phyloP scores from a whole-genome alignment of 2,797 vertebrate genomes.

The Capromys pilorides region DNA sequence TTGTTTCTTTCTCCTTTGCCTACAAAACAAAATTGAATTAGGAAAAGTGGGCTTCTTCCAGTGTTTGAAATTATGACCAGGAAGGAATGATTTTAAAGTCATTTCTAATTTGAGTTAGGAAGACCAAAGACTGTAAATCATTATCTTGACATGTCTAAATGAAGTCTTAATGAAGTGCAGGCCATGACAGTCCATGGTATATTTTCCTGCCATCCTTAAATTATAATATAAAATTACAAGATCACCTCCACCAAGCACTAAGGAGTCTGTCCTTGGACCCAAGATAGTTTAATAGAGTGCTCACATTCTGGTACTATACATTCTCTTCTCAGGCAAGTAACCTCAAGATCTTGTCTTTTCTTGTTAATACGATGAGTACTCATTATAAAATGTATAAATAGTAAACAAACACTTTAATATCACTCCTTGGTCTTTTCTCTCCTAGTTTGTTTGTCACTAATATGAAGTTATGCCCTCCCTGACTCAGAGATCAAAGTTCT shows the following conservation, averaged over 20 bases:
- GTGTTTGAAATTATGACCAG: background rate
- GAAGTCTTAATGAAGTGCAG: background rate
- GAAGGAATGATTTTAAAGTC: background rate
- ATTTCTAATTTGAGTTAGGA: background rate
- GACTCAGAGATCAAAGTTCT: background rate
- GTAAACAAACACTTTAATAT: background rate
- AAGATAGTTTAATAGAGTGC: background rate
- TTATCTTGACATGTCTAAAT: background rate
- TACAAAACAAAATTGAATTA: background rate
- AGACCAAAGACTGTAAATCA: background rate
- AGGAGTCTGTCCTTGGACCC: background rate
- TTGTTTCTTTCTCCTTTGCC: background rate
- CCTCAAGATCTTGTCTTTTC: background rate
- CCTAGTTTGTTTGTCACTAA: background rate
- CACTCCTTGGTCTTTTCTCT: background rate
- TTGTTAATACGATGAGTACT: background rate
- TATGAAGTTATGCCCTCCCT: background rate
- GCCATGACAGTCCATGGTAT: background rate
- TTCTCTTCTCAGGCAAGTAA: background rate
- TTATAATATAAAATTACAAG: background rate
- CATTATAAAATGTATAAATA: background rate
- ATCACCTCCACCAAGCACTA: background rate
- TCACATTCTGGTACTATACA: background rate
- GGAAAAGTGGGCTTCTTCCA: background rate
- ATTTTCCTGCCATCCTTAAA: conserved; percentile 13